Conservation (phyloP, 2,797 vertebrate species). For the Garrulus glandarius region DNA sequence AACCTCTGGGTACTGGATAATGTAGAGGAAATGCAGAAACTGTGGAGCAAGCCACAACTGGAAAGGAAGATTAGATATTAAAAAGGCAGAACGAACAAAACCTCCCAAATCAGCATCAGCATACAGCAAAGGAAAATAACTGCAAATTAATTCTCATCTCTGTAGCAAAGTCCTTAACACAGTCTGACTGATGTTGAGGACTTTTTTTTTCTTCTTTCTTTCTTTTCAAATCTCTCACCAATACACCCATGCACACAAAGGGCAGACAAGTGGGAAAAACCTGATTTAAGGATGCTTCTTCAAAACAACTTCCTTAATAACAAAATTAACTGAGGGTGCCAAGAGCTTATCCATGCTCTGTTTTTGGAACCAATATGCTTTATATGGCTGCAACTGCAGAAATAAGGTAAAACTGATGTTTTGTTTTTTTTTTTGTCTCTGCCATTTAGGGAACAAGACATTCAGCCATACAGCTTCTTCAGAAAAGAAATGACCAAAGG, state of each 20-base stretch:
- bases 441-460: background rate
- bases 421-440: background rate
- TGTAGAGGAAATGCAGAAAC: constrained; percentile 7
- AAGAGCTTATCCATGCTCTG: background rate
- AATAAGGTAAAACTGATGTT: background rate
- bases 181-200: background rate
- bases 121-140: constrained; percentile 5
- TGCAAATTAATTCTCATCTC: constrained; percentile 40
- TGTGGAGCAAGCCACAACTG: background rate
- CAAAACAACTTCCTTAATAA: background rate
- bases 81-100: constrained; percentile 37
- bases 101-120: background rate
- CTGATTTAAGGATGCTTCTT: constrained; percentile 19
- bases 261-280: background rate
- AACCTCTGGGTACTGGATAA: constrained; percentile 13
- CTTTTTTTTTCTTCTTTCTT: background rate
- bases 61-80: constrained; percentile 24
- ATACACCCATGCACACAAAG: background rate
- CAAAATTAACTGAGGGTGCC: background rate
- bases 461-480: background rate
- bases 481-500: background rate
- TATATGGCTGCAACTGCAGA: background rate
- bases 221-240: background rate
- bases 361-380: background rate
- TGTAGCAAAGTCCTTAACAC: background rate